Conservation (phyloP, 2,888 invertebrate species). For the Sisyra terminalis region DNA sequence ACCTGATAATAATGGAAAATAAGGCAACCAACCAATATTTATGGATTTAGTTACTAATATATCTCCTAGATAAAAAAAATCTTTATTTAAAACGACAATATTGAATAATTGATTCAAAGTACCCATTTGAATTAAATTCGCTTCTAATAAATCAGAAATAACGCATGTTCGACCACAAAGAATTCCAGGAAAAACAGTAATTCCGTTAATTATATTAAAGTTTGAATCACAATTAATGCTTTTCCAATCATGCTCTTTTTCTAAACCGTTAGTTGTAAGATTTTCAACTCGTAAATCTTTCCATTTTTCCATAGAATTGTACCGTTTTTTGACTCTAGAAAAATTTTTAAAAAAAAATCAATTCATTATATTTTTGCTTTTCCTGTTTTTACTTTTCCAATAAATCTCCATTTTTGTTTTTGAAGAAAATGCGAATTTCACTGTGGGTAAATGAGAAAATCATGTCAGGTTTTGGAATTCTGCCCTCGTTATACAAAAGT, state of each 20-base stretch:
- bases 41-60: constrained; percentile 60
- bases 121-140: constrained; percentile 22
- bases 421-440: constrained; percentile 43
- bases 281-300: too few species aligned
- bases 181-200: constrained; percentile 53
- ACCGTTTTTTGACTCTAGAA: constrained; percentile 46
- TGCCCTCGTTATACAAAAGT: constrained; percentile 40
- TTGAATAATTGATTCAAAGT: constrained; percentile 5
- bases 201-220: constrained; percentile 31
- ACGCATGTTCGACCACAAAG: constrained; percentile 56
- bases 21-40: constrained; percentile 75
- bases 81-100: too few species aligned
- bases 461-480: constrained; percentile 44
- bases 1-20: constrained; percentile 62
- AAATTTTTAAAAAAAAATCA: neutral
- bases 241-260: neutral
- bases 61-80: constrained; percentile 41
- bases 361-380: neutral
- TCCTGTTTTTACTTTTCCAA: constrained; percentile 12
- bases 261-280: too few species aligned
- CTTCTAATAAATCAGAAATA: constrained; percentile 47
- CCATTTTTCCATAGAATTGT: constrained; percentile 7
- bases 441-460: constrained; percentile 48
- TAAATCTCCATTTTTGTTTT: constrained; percentile 16
- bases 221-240: neutral